Evolutionary conservation across 1,140 invertebrate species (phyloP).

Genomic region (fruit fly (Drosophila melanogaster)): DNA sequence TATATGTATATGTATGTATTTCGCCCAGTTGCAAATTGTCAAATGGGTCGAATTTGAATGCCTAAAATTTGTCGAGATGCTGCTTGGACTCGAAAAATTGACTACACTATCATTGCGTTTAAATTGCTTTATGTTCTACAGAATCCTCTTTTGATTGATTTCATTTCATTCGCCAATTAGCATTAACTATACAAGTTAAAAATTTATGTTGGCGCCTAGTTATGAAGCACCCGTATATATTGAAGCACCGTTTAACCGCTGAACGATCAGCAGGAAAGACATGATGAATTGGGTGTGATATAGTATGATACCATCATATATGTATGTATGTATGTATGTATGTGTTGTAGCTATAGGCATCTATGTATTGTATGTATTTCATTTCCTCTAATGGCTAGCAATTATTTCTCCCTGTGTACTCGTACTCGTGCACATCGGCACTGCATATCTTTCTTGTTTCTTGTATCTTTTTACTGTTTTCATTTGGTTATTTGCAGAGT

Average conservation of each 20-base stretch:
- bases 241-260: slow-evolving; percentile 3
- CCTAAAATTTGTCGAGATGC: background rate
- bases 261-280: slow-evolving; percentile 3
- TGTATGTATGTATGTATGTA: no score
- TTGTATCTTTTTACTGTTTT: background rate
- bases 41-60: background rate
- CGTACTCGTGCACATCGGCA: background rate
- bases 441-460: slow-evolving; percentile 8
- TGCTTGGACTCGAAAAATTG: background rate
- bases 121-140: background rate
- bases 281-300: background rate
- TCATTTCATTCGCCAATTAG: background rate
- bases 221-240: slow-evolving; percentile 5
- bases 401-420: slow-evolving; percentile 6
- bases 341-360: background rate
- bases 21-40: background rate
- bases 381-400: slow-evolving; percentile 8
- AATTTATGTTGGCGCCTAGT: slow-evolving; percentile 2
- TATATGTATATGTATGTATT: no score
- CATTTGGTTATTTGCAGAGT: slow-evolving; percentile 10
- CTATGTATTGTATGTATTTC: background rate
- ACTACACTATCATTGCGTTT: background rate
- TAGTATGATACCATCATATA: no score
- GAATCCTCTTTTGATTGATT: background rate
- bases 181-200: slow-evolving; percentile 2